phyloP scores from a whole-genome alignment of 2,888 invertebrate genomes.

The Scaptomyza cyrtandrae region DNA sequence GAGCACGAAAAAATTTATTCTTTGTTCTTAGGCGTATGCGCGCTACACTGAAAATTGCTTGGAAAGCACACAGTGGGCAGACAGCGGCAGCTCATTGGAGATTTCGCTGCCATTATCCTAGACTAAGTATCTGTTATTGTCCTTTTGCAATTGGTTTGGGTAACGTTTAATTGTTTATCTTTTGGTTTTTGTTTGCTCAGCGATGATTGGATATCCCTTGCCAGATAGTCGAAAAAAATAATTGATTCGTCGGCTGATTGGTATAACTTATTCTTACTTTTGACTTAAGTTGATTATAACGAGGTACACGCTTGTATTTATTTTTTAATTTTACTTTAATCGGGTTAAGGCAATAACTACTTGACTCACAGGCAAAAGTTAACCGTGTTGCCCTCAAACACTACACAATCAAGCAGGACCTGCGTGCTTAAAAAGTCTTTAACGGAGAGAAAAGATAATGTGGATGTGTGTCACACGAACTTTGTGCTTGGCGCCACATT shows the following conservation, averaged over 20 bases:
- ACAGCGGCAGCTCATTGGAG: slow-evolving; percentile 23
- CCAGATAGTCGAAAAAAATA: slow-evolving; percentile 49
- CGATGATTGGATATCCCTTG: slow-evolving; percentile 55
- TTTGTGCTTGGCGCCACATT: slow-evolving; percentile 12
- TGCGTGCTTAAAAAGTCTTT: slow-evolving; percentile 19
- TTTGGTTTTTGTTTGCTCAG: slow-evolving; percentile 71
- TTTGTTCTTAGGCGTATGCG: slow-evolving; percentile 53
- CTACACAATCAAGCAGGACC: slow-evolving; percentile 1
- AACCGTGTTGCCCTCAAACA: slow-evolving; percentile 19
- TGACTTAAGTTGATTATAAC: background rate
- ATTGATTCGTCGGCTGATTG: slow-evolving; percentile 48
- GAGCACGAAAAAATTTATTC: slow-evolving; percentile 65
- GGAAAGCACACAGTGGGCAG: slow-evolving; percentile 26
- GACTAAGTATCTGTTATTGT: slow-evolving; percentile 26
- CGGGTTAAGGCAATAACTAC: background rate
- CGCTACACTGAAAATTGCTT: slow-evolving; percentile 49
- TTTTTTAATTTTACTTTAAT: background rate
- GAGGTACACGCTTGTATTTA: background rate
- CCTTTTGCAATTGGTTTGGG: slow-evolving; percentile 30
- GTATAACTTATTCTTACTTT: background rate
- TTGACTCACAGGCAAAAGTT: background rate
- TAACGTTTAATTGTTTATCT: slow-evolving; percentile 77
- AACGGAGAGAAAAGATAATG: background rate
- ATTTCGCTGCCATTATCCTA: slow-evolving; percentile 40
- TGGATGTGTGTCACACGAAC: slow-evolving; percentile 50